phyloP scores from a whole-genome alignment of 2,888 invertebrate species.

The Autographa pulchrina region DNA sequence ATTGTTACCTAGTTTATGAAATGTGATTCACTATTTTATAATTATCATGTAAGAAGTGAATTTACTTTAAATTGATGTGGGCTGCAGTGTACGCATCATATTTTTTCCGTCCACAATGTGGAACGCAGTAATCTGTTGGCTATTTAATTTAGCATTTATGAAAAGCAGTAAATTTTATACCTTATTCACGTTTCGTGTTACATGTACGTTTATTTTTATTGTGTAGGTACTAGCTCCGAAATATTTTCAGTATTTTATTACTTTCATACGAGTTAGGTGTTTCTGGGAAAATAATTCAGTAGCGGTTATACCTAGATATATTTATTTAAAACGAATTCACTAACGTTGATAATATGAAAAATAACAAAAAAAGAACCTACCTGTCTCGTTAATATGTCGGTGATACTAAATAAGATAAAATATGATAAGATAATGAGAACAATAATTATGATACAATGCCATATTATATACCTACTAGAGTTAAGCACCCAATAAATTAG shows the following conservation, averaged over 20 bases:
- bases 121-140: slow-evolving; percentile 20
- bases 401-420: no score
- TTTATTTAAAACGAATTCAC: no score
- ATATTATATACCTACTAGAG: no score
- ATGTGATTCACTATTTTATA: slow-evolving; percentile 16
- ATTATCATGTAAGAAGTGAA: slow-evolving; percentile 10
- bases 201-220: not conserved
- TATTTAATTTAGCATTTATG: slow-evolving; percentile 20
- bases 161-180: slow-evolving; percentile 13
- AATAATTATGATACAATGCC: no score
- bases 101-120: slow-evolving; percentile 15
- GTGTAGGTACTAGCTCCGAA: not conserved
- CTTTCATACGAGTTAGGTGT: not conserved
- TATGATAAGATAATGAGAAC: no score
- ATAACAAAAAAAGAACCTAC: no score
- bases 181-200: not conserved
- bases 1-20: no score
- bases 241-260: not conserved
- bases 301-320: no score
- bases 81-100: slow-evolving; percentile 16
- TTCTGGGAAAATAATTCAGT: no score
- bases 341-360: no score
- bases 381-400: no score
- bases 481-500: no score
- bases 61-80: slow-evolving; percentile 14